These are phyloP conservation scores for Crax fasciolata DNA, from an alignment of 2,797 vertebrate genomes.

Conservation along the genomic window DNA sequence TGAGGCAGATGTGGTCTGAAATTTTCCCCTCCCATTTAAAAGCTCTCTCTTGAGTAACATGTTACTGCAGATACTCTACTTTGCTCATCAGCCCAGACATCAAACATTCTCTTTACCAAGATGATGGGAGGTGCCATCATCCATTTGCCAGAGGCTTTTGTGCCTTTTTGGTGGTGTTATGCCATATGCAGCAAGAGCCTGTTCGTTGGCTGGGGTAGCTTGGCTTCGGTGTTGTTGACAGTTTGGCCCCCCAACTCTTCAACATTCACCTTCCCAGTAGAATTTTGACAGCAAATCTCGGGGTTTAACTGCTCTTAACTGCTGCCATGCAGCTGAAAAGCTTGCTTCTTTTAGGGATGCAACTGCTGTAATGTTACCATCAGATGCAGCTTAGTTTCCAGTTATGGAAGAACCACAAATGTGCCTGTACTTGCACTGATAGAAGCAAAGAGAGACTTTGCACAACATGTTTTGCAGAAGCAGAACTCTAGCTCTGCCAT, in stretches of 20 bases:
- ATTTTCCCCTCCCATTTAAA: background rate
- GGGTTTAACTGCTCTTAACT: background rate
- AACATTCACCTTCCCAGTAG: background rate
- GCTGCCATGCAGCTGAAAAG: background rate
- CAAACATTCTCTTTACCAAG: background rate
- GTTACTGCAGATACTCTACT: background rate
- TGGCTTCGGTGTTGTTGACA: background rate
- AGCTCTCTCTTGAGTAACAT: background rate
- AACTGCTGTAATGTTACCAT: background rate
- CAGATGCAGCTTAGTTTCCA: background rate
- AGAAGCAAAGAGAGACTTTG: background rate
- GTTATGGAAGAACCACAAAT: background rate
- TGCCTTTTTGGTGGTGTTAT: background rate
- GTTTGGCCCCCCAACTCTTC: background rate
- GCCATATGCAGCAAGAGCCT: fast-evolving
- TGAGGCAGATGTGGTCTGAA: background rate
- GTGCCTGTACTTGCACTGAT: fast-evolving
- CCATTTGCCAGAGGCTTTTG: background rate
- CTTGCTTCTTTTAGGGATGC: background rate
- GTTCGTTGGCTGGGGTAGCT: background rate
- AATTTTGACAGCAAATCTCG: background rate
- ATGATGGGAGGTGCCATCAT: background rate
- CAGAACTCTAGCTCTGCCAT: background rate
- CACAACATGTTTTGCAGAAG: fast-evolving
- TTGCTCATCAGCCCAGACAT: background rate